A percentile compares a stretch with the other conserved stretches of the same genome.
These are phyloP conservation scores for Mycetomoellerius zeteki DNA, from an alignment of 1,140 invertebrate genomes.

Conservation along the genomic window DNA sequence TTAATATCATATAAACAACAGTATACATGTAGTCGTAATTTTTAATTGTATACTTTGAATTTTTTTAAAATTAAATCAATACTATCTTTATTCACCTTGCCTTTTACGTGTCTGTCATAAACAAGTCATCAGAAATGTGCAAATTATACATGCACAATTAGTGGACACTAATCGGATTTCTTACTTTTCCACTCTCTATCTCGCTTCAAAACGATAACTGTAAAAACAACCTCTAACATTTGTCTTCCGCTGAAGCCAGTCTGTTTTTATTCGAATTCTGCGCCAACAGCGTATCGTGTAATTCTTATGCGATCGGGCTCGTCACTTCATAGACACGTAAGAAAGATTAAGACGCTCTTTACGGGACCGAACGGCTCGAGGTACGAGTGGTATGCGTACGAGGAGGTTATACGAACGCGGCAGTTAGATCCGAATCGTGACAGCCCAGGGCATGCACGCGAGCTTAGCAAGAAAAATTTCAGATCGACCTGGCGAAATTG, in stretches of 20 bases:
- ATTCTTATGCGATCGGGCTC: slow-evolving; percentile 21
- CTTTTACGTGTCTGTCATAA: not conserved
- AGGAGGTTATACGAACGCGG: slow-evolving; percentile 83
- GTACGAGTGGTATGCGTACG: slow-evolving; percentile 58
- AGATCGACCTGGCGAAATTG: slow-evolving; percentile 87
- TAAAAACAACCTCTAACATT: slow-evolving; percentile 13
- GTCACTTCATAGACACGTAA: slow-evolving; percentile 36
- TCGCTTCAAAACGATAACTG: slow-evolving; percentile 18
- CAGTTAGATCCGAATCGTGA: slow-evolving; percentile 86
- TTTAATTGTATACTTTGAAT: not conserved
- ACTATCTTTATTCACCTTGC: not conserved
- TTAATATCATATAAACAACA: not conserved
- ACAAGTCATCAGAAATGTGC: not conserved
- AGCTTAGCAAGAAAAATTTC: slow-evolving; percentile 86
- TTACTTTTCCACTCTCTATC: slow-evolving; percentile 6
- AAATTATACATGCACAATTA: slow-evolving; percentile 15
- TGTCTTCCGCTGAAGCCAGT: not conserved
- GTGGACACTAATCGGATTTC: not conserved
- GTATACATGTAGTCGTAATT: not conserved
- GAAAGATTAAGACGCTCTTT: slow-evolving; percentile 62
- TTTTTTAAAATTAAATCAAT: not conserved
- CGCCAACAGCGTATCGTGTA: slow-evolving; percentile 13
- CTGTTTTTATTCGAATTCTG: not conserved
- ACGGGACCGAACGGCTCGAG: slow-evolving; percentile 21
- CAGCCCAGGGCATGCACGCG: slow-evolving; percentile 87